Conservation (phyloP, 2,113 vertebrate species). For the Orientallactaga bullata region DNA sequence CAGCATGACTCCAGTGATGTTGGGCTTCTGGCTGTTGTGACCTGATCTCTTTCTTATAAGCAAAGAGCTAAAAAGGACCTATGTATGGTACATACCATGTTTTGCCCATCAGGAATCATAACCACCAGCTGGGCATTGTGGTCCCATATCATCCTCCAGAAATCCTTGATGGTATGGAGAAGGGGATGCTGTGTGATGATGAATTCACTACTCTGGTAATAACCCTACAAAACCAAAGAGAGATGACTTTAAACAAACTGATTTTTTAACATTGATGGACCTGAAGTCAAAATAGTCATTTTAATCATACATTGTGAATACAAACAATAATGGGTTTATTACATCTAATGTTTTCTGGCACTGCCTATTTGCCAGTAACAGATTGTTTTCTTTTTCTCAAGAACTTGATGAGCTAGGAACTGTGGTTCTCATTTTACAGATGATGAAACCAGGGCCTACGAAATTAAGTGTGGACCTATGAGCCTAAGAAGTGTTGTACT, state of each 20-base stretch:
- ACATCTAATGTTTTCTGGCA: not conserved
- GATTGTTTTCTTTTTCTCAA: not conserved
- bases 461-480: not conserved
- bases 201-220: conserved; percentile 94
- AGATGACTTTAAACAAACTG: not conserved
- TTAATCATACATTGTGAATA: not conserved
- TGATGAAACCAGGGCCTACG: not conserved
- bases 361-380: not conserved
- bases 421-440: not conserved
- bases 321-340: not conserved
- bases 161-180: conserved; percentile 94
- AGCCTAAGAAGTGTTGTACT: not conserved
- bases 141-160: conserved; percentile 99
- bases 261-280: not conserved
- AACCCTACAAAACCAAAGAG: conserved; percentile 89
- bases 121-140: conserved; percentile 95
- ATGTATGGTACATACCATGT: conserved; percentile 87
- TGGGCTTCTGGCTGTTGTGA: not conserved
- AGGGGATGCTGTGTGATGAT: conserved; percentile 97
- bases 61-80: not conserved
- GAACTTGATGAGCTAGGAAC: not conserved
- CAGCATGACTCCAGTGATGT: not conserved
- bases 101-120: conserved; percentile 92
- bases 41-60: not conserved
- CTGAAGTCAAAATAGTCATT: not conserved